Evolutionary conservation across 1,140 invertebrate species (phyloP).

Genomic region (Drosophila parvula): DNA sequence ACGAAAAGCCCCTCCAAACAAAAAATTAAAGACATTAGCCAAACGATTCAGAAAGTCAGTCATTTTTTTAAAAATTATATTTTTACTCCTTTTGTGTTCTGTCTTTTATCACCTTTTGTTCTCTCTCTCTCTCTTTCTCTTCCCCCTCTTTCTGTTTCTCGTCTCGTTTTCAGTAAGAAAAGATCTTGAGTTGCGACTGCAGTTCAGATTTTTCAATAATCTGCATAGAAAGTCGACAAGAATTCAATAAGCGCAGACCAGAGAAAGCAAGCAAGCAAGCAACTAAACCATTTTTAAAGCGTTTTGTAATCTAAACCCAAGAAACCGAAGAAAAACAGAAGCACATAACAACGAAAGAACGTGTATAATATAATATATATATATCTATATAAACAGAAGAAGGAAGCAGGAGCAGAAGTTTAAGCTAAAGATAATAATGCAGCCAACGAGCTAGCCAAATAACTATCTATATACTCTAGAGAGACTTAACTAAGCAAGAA

Average conservation of each 20-base stretch:
- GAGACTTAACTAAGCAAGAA: constrained; percentile 60
- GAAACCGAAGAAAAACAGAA: constrained; percentile 53
- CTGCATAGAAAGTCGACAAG: constrained; percentile 93
- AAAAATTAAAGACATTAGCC: constrained; percentile 33
- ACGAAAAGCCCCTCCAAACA: neutral
- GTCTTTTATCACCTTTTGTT: constrained; percentile 61
- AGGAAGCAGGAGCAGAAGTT: constrained; percentile 51
- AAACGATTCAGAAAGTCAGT: constrained; percentile 37
- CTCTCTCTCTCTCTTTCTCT: constrained; percentile 47
- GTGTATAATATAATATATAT: constrained; percentile 63
- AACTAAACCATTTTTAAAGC: constrained; percentile 73
- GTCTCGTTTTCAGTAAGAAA: constrained; percentile 92
- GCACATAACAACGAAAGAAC: constrained; percentile 54
- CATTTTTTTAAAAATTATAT: constrained; percentile 16
- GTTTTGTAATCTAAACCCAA: constrained; percentile 75
- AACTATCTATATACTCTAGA: constrained; percentile 66
- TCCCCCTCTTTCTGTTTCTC: constrained; percentile 82
- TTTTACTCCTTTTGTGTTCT: constrained; percentile 32
- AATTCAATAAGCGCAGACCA: constrained; percentile 87
- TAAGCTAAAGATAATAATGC: constrained; percentile 46
- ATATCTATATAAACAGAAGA: constrained; percentile 37
- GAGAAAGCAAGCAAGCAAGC: constrained; percentile 24
- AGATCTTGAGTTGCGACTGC: constrained; percentile 95
- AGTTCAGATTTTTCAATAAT: constrained; percentile 97
- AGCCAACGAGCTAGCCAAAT: constrained; percentile 45